Base-by-base conservation (phyloP, 64 coral and sea anemone genomes). In the Trachythela sp. region DNA sequence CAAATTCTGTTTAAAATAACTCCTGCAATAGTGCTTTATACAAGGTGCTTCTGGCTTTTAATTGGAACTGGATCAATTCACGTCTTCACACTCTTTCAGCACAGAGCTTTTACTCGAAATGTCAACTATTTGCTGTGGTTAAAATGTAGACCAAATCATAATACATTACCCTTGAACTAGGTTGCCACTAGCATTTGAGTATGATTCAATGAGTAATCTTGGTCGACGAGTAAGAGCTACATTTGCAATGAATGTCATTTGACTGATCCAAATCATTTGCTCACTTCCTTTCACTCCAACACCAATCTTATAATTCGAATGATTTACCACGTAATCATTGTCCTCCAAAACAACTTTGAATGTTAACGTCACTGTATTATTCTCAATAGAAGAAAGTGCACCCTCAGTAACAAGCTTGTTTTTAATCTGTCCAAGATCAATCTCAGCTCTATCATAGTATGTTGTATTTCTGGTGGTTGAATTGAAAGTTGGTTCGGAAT, bases 191-290 rank as follows among this genome's bases (percentile, higher is more conserved):
- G 89, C 17, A 32, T n/a, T 48, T 14, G 91, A 92, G 10, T 39
- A 45, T 9, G 88, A 84, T 84, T 70, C 52, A 40, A 97, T 58
- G 36, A 90, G 77, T 20, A 97, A 90, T 18, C 94, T 67, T 0
- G 95, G 95, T 59, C 90, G 90, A 33, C 92, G 93, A 10, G 88
- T 70, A 2, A 22, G 29, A n/a, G 90, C 75, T 64, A 94, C 77
- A 9, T 90, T 85, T 0, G 92, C 88, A 36, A 84, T 94, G 29
- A 97, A 34, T 11, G 92, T 91, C 1, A 92, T 85, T 50, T 97
- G 93, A 29, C 95, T 91, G 9, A 97, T 92, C 95, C 95, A 97
- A 91, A 97, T 94, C 95, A 97, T 97, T 0, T 93, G 90, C 36
- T 90, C 85, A 17, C 95, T 93, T 7, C 95, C 95, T 11, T 86